Conservation (phyloP, 1,140 invertebrate species). For the Scaptomyza montana region DNA sequence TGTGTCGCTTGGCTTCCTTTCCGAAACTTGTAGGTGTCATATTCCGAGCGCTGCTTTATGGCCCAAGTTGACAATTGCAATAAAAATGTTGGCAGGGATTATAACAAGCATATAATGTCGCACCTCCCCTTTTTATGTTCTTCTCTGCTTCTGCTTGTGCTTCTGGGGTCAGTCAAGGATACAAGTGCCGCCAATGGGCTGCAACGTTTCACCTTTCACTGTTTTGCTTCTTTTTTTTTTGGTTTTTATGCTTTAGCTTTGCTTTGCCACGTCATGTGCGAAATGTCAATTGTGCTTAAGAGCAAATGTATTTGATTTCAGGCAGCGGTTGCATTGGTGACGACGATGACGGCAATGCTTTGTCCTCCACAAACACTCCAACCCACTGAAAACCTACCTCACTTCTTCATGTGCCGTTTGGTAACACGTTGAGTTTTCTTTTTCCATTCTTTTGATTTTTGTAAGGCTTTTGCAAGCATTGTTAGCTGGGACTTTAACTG, state of each 20-base stretch:
- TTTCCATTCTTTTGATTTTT: slow-evolving; percentile 9
- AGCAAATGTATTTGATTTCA: slow-evolving; percentile 76
- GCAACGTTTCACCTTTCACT: slow-evolving; percentile 60
- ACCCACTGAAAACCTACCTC: not conserved
- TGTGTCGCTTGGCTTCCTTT: slow-evolving; percentile 64
- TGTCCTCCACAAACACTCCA: not conserved
- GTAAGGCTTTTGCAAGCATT: not conserved
- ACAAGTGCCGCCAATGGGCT: slow-evolving; percentile 49
- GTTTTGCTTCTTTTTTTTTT: slow-evolving; percentile 24
- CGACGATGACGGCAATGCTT: slow-evolving; percentile 1
- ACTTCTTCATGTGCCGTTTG: not conserved
- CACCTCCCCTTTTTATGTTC: slow-evolving; percentile 1
- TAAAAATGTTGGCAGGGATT: slow-evolving; percentile 80
- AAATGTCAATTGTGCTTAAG: slow-evolving; percentile 79
- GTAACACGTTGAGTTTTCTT: slow-evolving; percentile 32
- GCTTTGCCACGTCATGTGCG: slow-evolving; percentile 65
- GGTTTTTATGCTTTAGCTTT: slow-evolving; percentile 28
- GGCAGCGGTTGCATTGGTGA: slow-evolving; percentile 38
- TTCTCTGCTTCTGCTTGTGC: not conserved
- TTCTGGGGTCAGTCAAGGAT: slow-evolving; percentile 55
- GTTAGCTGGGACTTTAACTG: not conserved
- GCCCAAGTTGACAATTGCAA: slow-evolving; percentile 78
- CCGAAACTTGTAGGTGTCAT: slow-evolving; percentile 68
- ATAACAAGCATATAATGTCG: slow-evolving; percentile 79
- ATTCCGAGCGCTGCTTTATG: slow-evolving; percentile 70